Evolutionary conservation across 53 echinoderm and acorn worm species (phyloP), one percentile per base, ranked within the genome.

Genomic region (Hippasteria phrygiana): DNA sequence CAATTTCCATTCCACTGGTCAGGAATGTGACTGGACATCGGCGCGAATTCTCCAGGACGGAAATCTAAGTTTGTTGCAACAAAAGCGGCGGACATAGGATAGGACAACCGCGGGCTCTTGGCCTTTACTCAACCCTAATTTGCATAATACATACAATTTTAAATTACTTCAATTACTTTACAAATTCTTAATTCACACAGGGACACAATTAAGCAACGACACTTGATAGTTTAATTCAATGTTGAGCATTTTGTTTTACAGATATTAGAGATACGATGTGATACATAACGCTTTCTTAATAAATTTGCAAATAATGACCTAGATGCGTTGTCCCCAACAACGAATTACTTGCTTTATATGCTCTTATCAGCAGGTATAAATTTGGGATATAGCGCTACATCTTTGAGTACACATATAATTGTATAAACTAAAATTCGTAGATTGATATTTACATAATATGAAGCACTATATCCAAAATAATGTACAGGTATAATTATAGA

Each of bases 151-250:
- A n/a, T n/a, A n/a, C n/a, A n/a, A n/a, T n/a, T n/a, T n/a, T n/a
- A n/a, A n/a, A n/a, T n/a, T n/a, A n/a, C n/a, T n/a, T n/a, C n/a
- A n/a, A n/a, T n/a, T n/a, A n/a, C n/a, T n/a, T n/a, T n/a, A n/a
- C n/a, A n/a, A n/a, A n/a, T n/a, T n/a, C n/a, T n/a, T n/a, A n/a
- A n/a, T n/a, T n/a, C n/a, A n/a, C n/a, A n/a, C n/a, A n/a, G n/a
- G n/a, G n/a, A n/a, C n/a, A n/a, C n/a, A n/a, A n/a, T 37, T 85
- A 85, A 85, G 85, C 85, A 85, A 70, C 85, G 53, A 85, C 71
- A 81, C 81, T 63, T 81, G 27, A 80, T 56, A 64, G 16, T 43
- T 85, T 85, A 71, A 85, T 70, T 85, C 66, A 43, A 83, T 43
- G 34, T 83, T 45, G 34, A 62, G 70, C 75, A 75, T 75, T 35